Evolutionary conservation across 2,797 vertebrate genomes (phyloP).

Genomic region (Notolabrus celidotus): DNA sequence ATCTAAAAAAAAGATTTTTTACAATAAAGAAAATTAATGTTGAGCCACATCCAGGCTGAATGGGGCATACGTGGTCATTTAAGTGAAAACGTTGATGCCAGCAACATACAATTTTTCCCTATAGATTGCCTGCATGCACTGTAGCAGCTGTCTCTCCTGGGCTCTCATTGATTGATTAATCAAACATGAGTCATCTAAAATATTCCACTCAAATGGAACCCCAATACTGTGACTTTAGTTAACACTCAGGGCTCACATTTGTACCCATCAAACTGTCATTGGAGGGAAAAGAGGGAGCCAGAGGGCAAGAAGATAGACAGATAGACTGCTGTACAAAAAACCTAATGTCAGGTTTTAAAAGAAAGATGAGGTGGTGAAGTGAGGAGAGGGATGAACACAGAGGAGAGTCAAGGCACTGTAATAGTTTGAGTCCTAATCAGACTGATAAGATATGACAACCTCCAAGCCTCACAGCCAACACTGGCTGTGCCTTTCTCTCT

Average conservation of each 20-base stretch:
- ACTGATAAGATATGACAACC: slow-evolving; percentile 71
- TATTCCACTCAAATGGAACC: slow-evolving; percentile 17
- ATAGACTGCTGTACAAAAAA: slow-evolving; percentile 5
- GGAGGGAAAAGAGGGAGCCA: neutral
- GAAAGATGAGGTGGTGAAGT: slow-evolving; percentile 41
- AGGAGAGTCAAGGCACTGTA: slow-evolving; percentile 50
- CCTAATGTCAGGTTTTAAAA: slow-evolving; percentile 19
- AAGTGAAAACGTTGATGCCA: slow-evolving; percentile 36
- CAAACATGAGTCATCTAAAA: slow-evolving; percentile 16
- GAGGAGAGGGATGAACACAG: slow-evolving; percentile 50
- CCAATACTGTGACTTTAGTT: neutral
- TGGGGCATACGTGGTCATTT: slow-evolving; percentile 6
- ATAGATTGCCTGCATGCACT: slow-evolving; percentile 30
- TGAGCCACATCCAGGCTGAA: too few relatives aligned
- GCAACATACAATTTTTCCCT: slow-evolving; percentile 23
- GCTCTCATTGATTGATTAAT: slow-evolving; percentile 51
- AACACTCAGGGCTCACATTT: slow-evolving; percentile 8
- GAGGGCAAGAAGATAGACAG: neutral
- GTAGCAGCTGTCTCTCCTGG: slow-evolving; percentile 35
- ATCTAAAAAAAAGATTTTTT: too few relatives aligned
- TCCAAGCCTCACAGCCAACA: slow-evolving; percentile 58
- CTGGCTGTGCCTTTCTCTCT: slow-evolving; percentile 11
- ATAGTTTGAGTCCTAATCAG: slow-evolving; percentile 74
- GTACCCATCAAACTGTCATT: slow-evolving; percentile 6
- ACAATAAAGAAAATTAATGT: too few relatives aligned